These are phyloP conservation scores for Sanderia malayensis DNA, from an alignment of 30 jellyfish, hydroid and myxozoan genomes.

Conservation along the genomic window DNA sequence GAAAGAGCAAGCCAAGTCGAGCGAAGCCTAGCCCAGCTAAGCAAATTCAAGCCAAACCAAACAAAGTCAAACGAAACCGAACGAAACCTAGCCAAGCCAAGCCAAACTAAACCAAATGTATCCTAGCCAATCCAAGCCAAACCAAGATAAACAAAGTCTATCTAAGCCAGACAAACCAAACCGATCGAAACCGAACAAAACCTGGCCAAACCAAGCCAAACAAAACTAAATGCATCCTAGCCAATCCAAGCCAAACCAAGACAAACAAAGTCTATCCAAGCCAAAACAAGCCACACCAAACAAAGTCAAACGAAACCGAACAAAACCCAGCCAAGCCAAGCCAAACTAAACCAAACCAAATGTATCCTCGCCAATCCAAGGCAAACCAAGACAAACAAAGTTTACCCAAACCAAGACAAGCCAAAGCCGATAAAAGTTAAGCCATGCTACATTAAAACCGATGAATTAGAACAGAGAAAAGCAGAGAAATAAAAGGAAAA, in stretches of 20 bases:
- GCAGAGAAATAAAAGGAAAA: too few relatives aligned
- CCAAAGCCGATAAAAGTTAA: too few relatives aligned
- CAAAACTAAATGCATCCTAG: not conserved
- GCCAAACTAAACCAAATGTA: not conserved
- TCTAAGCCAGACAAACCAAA: slow-evolving; percentile 3
- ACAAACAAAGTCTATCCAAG: not conserved
- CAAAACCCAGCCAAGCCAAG: not conserved
- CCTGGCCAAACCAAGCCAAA: not conserved
- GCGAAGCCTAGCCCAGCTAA: slow-evolving; percentile 3
- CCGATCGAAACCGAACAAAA: not conserved
- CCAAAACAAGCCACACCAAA: slow-evolving; percentile 2
- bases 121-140: not conserved
- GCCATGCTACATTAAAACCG: too few relatives aligned
- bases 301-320: not conserved
- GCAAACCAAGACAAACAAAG: not conserved
- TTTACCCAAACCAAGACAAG: slow-evolving; percentile 7
- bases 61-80: not conserved
- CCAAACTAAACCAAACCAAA: not conserved
- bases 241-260: not conserved
- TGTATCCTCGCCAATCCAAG: too few relatives aligned
- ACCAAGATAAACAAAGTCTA: not conserved
- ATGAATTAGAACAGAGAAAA: too few relatives aligned
- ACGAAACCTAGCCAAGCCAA: not conserved
- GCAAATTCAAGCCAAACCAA: not conserved
- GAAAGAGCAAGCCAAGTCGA: not conserved